These are phyloP conservation scores for Myanophis thanlyinensis DNA, from an alignment of 2,113 vertebrate genomes.

Conservation along the genomic window DNA sequence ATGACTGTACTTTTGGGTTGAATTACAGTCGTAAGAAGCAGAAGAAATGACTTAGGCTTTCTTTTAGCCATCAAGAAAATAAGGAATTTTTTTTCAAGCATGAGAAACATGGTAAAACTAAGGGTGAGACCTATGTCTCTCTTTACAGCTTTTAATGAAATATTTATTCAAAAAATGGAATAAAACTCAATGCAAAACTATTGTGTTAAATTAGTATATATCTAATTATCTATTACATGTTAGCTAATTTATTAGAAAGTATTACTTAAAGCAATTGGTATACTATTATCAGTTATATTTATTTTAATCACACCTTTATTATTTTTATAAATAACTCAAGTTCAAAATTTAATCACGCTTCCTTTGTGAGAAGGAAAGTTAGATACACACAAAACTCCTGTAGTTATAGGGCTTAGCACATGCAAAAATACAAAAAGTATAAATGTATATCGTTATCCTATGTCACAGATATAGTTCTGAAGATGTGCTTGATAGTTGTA, in stretches of 20 bases:
- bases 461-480: not conserved
- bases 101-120: not conserved
- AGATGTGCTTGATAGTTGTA: not conserved
- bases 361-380: not conserved
- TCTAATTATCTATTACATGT: not conserved
- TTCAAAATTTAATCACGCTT: not conserved
- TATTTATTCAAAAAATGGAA: not conserved
- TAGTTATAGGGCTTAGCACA: not conserved
- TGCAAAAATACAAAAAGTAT: not conserved
- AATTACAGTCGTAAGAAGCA: not conserved
- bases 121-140: not conserved
- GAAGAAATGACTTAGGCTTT: not conserved
- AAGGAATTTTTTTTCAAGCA: not conserved
- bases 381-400: not conserved
- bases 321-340: not conserved
- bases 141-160: not conserved
- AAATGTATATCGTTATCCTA: too few relatives aligned
- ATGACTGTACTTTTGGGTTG: not conserved
- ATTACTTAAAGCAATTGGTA: not conserved
- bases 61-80: not conserved
- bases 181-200: not conserved
- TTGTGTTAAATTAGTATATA: not conserved
- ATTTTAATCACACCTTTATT: not conserved
- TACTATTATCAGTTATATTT: not conserved
- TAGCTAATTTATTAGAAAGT: not conserved